phyloP scores from a whole-genome alignment of 1,140 invertebrate genomes.

The Camponotus pennsylvanicus region DNA sequence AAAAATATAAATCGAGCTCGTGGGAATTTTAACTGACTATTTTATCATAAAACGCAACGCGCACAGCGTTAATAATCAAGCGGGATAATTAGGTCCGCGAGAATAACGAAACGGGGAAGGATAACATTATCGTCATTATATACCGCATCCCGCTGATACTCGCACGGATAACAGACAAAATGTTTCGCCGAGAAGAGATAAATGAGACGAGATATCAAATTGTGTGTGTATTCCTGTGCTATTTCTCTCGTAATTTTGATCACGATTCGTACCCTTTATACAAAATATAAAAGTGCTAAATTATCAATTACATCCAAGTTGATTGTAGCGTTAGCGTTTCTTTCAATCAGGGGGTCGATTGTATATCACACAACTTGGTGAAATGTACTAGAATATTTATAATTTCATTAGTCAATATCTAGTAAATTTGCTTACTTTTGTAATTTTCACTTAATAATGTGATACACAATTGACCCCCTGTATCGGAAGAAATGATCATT shows the following conservation, averaged over 20 bases:
- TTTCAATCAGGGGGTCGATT: too few species aligned
- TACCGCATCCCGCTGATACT: conserved; percentile 56
- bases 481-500: neutral
- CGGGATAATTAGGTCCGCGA: conserved; percentile 48
- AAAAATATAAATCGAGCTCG: neutral
- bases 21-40: conserved; percentile 3
- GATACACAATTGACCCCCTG: neutral
- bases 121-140: conserved; percentile 54
- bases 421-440: too few species aligned
- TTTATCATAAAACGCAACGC: neutral
- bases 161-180: conserved; percentile 51
- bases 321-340: too few species aligned
- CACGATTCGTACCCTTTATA: neutral
- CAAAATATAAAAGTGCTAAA: neutral
- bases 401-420: too few species aligned
- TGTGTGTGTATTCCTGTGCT: neutral
- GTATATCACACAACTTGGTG: too few species aligned
- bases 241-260: conserved; percentile 17
- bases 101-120: conserved; percentile 40
- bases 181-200: conserved; percentile 46
- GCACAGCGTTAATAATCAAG: conserved; percentile 43
- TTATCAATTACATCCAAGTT: neutral
- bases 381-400: too few species aligned
- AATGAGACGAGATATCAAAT: conserved; percentile 60
- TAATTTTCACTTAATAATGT: too few species aligned